A percentile compares a stretch with the other conserved stretches of the same genome.
phyloP scores from a whole-genome alignment of 2,113 vertebrate species.

The Propithecus coquereli region DNA sequence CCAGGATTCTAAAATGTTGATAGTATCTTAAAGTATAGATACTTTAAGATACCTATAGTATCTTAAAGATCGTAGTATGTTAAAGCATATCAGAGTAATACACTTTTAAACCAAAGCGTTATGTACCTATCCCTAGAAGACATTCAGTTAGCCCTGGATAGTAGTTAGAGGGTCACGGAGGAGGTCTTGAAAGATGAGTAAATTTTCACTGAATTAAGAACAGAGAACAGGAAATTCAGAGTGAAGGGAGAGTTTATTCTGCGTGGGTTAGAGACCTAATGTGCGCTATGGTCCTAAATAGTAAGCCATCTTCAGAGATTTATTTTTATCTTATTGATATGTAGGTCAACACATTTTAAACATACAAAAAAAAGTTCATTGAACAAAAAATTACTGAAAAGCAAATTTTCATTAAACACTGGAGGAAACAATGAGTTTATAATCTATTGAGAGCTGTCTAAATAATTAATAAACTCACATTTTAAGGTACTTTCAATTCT shows the following conservation, averaged over 20 bases:
- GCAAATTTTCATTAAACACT: constrained; percentile 1
- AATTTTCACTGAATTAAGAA: background rate
- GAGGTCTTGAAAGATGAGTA: background rate
- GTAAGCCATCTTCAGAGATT: background rate
- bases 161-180: background rate
- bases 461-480: background rate
- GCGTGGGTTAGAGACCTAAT: background rate
- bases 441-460: background rate
- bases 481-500: background rate
- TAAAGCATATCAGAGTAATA: background rate
- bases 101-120: background rate
- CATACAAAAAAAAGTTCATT: constrained; percentile 10
- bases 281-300: background rate
- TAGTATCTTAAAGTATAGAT: background rate
- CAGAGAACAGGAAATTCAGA: background rate
- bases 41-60: too few relatives aligned
- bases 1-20: constrained; percentile 16
- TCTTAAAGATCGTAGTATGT: background rate
- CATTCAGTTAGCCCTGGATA: background rate
- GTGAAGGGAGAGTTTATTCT: background rate
- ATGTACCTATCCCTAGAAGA: background rate
- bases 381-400: constrained; percentile 24
- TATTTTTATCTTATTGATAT: background rate
- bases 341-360: background rate
- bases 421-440: background rate